These are phyloP conservation scores for Tigriopus californicus DNA, from an alignment of 2,888 invertebrate species.

Conservation along the genomic window DNA sequence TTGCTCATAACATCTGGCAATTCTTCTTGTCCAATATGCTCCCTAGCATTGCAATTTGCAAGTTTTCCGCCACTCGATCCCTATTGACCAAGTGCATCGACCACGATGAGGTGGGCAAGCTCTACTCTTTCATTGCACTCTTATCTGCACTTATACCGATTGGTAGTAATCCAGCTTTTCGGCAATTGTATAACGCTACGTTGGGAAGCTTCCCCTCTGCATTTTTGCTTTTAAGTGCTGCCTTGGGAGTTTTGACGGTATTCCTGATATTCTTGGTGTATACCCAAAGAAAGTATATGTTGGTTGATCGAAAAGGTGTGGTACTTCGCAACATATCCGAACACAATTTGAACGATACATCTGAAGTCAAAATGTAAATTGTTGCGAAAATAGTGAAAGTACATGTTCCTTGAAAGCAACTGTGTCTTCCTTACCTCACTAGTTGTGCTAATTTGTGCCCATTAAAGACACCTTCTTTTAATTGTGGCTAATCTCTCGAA, in stretches of 20 bases:
- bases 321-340: no score
- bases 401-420: no score
- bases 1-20: neutral
- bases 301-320: no score
- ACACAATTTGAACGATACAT: no score
- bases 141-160: neutral
- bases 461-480: no score
- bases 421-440: no score
- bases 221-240: neutral
- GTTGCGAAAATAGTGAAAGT: no score
- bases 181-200: neutral
- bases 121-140: neutral
- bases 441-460: no score
- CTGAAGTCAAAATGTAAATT: no score
- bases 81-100: slow-evolving; percentile 14
- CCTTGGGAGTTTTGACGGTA: neutral
- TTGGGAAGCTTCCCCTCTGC: neutral
- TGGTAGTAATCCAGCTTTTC: neutral
- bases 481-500: no score
- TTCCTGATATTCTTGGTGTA: neutral
- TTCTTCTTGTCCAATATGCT: neutral
- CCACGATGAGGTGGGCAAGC: slow-evolving; percentile 16
- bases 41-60: neutral
- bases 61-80: slow-evolving; percentile 2
- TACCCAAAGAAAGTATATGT: neutral